phyloP scores from a whole-genome alignment of 1,140 invertebrate species.

The Philopotamus ludificatus region DNA sequence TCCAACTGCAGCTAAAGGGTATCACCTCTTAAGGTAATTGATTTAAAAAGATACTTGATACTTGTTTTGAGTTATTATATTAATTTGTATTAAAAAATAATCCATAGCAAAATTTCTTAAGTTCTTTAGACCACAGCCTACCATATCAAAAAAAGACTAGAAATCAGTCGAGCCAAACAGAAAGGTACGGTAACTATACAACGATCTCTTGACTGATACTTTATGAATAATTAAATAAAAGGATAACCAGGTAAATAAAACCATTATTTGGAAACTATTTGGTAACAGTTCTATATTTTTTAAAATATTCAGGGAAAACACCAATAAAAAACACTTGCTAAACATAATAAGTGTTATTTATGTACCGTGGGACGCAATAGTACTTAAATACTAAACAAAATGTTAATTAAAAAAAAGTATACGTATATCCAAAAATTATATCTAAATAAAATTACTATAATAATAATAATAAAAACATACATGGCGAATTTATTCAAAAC shows the following conservation, averaged over 20 bases:
- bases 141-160: not conserved
- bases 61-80: not conserved
- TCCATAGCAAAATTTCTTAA: not conserved
- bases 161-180: not conserved
- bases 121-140: not conserved
- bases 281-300: slow-evolving; percentile 43
- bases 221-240: not conserved
- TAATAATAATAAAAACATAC: too few species aligned
- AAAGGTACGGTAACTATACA: not conserved
- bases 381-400: slow-evolving; percentile 38
- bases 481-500: too few species aligned
- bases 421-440: slow-evolving; percentile 3
- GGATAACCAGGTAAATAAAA: slow-evolving; percentile 30
- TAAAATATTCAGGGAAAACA: slow-evolving; percentile 43
- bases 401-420: slow-evolving; percentile 9
- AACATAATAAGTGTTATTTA: slow-evolving; percentile 40
- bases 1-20: too few species aligned
- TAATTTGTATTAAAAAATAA: not conserved
- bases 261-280: slow-evolving; percentile 41
- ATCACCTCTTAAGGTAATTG: too few species aligned
- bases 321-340: slow-evolving; percentile 43
- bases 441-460: not conserved
- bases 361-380: slow-evolving; percentile 41
- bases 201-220: too few species aligned
- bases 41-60: too few species aligned